These are phyloP conservation scores for Xenops minutus DNA, from an alignment of 2,797 vertebrate genomes.

Conservation along the genomic window DNA sequence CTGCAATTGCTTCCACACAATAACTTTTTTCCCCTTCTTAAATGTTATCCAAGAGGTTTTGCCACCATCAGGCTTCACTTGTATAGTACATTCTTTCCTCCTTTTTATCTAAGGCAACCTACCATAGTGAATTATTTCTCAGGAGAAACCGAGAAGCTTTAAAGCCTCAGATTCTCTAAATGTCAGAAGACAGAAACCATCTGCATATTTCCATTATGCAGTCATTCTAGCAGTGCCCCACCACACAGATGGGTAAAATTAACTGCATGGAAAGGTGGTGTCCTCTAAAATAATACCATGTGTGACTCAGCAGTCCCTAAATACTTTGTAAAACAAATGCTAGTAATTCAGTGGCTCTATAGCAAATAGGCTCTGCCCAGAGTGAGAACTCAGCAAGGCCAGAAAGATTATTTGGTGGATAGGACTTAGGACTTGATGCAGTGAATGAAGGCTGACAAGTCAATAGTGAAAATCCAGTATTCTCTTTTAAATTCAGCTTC, in stretches of 20 bases:
- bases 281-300: neutral
- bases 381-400: neutral
- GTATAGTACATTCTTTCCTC: neutral
- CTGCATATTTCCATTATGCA: neutral
- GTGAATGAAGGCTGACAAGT: neutral
- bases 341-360: neutral
- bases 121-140: neutral
- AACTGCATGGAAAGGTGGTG: neutral
- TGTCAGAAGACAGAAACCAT: neutral
- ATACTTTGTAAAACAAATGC: neutral
- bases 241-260: neutral
- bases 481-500: neutral
- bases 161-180: neutral
- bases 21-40: neutral
- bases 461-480: neutral
- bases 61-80: neutral
- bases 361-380: neutral
- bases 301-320: neutral
- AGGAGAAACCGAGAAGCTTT: neutral
- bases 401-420: neutral
- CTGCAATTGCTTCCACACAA: neutral
- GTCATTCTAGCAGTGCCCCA: neutral
- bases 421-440: neutral
- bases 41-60: neutral
- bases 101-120: neutral